Conservation (phyloP, 2,888 invertebrate species). For the Tetragonula carbonaria region DNA sequence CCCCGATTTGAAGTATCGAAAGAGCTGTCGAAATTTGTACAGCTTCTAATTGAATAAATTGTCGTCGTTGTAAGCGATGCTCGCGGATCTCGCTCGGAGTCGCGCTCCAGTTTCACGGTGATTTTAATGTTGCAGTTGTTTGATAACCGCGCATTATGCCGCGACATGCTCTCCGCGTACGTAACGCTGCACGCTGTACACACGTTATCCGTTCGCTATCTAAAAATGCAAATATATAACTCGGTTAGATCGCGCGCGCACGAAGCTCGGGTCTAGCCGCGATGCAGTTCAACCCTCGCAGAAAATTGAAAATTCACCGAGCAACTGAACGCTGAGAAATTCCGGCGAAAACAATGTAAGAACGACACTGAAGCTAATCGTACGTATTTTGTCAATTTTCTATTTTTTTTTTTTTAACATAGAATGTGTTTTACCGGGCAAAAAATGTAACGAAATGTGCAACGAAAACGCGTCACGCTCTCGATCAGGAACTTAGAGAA, state of each 20-base stretch:
- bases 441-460: too few relatives aligned
- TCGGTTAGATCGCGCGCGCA: constrained; percentile 3
- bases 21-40: constrained; percentile 16
- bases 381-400: too few relatives aligned
- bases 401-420: too few relatives aligned
- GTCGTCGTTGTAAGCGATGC: background rate
- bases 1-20: constrained; percentile 7
- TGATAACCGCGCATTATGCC: background rate
- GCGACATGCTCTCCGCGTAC: background rate
- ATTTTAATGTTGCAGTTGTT: constrained; percentile 7
- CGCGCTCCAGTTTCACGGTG: background rate
- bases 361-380: too few relatives aligned
- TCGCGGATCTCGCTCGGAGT: constrained; percentile 4
- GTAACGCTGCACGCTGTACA: background rate
- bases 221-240: constrained; percentile 31
- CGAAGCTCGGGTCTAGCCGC: background rate
- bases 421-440: too few relatives aligned
- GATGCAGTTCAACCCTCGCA: background rate
- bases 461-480: too few relatives aligned
- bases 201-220: background rate
- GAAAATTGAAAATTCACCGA: too few relatives aligned
- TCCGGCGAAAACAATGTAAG: too few relatives aligned
- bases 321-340: too few relatives aligned
- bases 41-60: background rate
- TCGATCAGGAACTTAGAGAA: too few relatives aligned